These are phyloP conservation scores for Formica selysi DNA, from an alignment of 1,140 invertebrate genomes.

Conservation along the genomic window DNA sequence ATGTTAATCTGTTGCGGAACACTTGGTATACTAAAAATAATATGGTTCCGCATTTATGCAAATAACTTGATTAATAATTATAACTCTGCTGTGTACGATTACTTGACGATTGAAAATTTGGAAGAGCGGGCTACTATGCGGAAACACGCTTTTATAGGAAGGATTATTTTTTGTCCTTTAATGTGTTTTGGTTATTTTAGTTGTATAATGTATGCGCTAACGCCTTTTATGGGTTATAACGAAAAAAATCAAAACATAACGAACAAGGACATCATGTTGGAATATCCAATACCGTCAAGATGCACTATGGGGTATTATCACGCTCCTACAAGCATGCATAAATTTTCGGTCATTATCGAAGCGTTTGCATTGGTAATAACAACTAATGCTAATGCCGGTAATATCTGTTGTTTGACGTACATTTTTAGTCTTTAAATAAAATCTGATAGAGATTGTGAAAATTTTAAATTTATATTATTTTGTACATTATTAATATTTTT, in stretches of 20 bases:
- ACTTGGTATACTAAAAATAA: slow-evolving; percentile 35
- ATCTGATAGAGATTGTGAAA: too few relatives aligned
- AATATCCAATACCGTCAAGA: slow-evolving; percentile 44
- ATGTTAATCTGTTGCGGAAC: slow-evolving; percentile 10
- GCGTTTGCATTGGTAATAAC: neutral
- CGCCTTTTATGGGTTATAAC: neutral
- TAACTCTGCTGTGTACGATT: slow-evolving; percentile 29
- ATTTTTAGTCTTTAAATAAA: too few relatives aligned
- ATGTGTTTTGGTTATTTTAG: too few relatives aligned
- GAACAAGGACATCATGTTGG: too few relatives aligned
- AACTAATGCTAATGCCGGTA: slow-evolving; percentile 44
- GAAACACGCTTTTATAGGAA: slow-evolving; percentile 45
- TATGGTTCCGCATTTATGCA: slow-evolving; percentile 13
- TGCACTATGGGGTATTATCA: neutral
- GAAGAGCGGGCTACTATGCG: slow-evolving; percentile 32
- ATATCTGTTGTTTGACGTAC: neutral
- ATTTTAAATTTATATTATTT: too few relatives aligned
- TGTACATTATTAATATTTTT: too few relatives aligned
- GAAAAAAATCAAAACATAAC: slow-evolving; percentile 11
- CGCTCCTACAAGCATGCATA: neutral
- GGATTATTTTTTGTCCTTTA: neutral
- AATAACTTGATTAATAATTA: slow-evolving; percentile 36
- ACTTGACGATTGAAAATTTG: neutral
- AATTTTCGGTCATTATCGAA: neutral
- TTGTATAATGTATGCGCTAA: neutral